Evolutionary conservation across 2,888 invertebrate genomes (phyloP).

Genomic region (Caenorhabditis macrosperma): DNA sequence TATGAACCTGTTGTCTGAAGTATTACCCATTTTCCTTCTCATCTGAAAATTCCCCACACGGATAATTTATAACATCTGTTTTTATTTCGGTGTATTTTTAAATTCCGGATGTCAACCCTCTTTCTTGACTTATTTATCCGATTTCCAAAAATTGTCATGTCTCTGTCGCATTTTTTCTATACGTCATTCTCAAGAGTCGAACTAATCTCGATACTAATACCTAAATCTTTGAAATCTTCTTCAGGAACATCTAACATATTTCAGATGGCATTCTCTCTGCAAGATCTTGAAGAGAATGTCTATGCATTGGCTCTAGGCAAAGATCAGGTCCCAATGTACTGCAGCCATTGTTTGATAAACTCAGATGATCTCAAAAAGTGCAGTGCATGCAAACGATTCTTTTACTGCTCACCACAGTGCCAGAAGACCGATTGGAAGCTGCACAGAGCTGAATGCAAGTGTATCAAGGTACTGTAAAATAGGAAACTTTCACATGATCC

Average conservation of each 20-base stretch:
- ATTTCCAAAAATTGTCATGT: conserved; percentile 20
- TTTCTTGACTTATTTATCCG: conserved; percentile 7
- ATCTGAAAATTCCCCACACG: conserved; percentile 6
- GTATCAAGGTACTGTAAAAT: conserved; percentile 23
- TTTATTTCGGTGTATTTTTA: conserved; percentile 44
- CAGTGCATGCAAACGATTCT: conserved; percentile 34
- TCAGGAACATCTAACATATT: background rate
- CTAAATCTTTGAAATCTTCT: background rate
- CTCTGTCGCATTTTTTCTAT: background rate
- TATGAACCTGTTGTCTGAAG: conserved; percentile 14
- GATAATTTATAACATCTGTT: conserved; percentile 7
- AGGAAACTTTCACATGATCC: background rate
- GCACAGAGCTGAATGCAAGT: conserved; percentile 55
- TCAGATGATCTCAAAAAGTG: conserved; percentile 38
- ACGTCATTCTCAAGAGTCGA: background rate
- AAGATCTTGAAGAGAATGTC: conserved; percentile 18
- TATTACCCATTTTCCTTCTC: conserved; percentile 7
- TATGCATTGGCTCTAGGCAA: conserved; percentile 31
- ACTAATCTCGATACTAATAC: background rate
- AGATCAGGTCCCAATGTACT: conserved; percentile 30
- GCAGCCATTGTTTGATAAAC: conserved; percentile 39
- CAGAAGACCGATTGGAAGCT: conserved; percentile 50
- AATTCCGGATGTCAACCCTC: conserved; percentile 6
- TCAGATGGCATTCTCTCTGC: conserved; percentile 5
- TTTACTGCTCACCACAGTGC: conserved; percentile 54